phyloP scores from a whole-genome alignment of 1,140 invertebrate species.

The Zaprionus davidi region DNA sequence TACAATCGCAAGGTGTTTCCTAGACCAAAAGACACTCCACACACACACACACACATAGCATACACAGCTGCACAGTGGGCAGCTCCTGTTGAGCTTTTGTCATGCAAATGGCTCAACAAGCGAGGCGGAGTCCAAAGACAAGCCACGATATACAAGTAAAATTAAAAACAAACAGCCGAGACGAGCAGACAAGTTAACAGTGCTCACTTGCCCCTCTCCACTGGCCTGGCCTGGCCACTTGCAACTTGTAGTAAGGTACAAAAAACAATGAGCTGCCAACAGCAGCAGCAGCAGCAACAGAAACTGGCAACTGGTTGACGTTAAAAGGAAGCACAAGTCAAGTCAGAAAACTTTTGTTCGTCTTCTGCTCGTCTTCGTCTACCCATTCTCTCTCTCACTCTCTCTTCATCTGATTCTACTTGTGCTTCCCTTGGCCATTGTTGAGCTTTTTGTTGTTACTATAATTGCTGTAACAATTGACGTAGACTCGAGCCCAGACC shows the following conservation, averaged over 20 bases:
- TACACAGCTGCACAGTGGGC: conserved; percentile 25
- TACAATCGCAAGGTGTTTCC: conserved; percentile 44
- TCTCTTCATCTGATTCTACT: conserved; percentile 4
- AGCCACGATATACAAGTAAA: conserved; percentile 38
- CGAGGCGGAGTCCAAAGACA: conserved; percentile 42
- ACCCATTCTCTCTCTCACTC: conserved; percentile 9
- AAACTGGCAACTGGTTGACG: conserved; percentile 62
- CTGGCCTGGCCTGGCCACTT: conserved; percentile 11
- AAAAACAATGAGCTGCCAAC: conserved; percentile 67
- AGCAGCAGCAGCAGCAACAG: conserved; percentile 54
- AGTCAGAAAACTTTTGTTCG: conserved; percentile 74
- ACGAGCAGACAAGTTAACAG: conserved; percentile 32
- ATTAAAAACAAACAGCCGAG: conserved; percentile 69
- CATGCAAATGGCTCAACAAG: conserved; percentile 75
- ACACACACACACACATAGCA: conserved; percentile 14
- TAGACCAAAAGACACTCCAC: conserved; percentile 39
- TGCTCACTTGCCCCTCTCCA: conserved; percentile 39
- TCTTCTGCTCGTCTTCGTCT: conserved; percentile 15
- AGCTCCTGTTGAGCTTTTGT: conserved; percentile 63
- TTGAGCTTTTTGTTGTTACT: conserved; percentile 46
- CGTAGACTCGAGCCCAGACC: conserved; percentile 8
- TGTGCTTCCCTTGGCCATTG: conserved; percentile 17
- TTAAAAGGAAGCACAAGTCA: conserved; percentile 74
- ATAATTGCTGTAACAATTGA: conserved; percentile 65
- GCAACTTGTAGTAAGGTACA: conserved; percentile 39